Conservation (phyloP, 2,797 vertebrate species). For the Alauda arvensis region DNA sequence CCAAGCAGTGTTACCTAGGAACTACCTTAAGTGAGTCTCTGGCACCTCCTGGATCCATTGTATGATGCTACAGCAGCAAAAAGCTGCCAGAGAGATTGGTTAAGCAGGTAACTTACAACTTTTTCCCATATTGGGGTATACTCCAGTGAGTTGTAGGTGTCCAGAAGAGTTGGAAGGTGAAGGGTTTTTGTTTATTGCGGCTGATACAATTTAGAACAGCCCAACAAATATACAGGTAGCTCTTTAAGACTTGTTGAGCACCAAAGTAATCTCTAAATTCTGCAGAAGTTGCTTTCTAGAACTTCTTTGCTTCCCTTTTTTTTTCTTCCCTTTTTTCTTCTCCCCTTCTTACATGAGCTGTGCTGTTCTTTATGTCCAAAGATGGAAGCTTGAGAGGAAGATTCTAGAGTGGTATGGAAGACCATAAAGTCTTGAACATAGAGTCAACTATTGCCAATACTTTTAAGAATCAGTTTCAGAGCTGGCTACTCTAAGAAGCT, state of each 20-base stretch:
- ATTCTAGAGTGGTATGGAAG: not conserved
- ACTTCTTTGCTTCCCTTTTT: fast-evolving
- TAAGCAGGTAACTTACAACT: not conserved
- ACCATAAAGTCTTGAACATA: not conserved
- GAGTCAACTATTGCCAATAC: not conserved
- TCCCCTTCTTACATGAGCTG: fast-evolving
- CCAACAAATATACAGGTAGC: not conserved
- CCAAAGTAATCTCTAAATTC: not conserved
- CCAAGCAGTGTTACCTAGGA: not conserved
- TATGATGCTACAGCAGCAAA: not conserved
- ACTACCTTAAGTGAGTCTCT: not conserved
- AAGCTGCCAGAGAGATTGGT: not conserved
- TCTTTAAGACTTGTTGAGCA: not conserved
- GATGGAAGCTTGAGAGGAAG: not conserved
- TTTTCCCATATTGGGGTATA: not conserved
- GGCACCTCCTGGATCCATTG: not conserved
- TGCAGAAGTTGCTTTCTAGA: not conserved
- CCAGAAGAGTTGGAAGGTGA: not conserved
- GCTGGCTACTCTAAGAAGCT: not conserved
- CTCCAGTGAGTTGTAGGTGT: not conserved
- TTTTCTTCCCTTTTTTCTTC: fast-evolving
- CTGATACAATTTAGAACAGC: not conserved
- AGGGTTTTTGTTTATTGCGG: not conserved
- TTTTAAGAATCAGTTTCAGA: not conserved
- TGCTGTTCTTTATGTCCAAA: not conserved